Evolutionary conservation across 2,797 vertebrate species (phyloP).

Genomic region (Danio choprae): DNA sequence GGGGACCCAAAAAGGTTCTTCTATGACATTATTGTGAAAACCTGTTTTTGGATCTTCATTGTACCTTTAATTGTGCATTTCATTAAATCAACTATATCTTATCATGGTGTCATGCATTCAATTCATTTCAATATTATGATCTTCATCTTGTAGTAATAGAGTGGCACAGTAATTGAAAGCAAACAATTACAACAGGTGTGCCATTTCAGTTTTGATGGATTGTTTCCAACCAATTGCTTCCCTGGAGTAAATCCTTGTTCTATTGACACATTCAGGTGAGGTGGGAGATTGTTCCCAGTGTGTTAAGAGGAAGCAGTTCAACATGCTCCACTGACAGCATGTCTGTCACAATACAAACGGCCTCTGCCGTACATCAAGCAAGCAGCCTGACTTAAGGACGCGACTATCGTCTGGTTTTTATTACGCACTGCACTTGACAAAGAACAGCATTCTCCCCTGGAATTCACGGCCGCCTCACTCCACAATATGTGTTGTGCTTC

Average conservation of each 20-base stretch:
- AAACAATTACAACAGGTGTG: not conserved
- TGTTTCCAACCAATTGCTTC: not conserved
- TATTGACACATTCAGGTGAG: slow-evolving; percentile 7
- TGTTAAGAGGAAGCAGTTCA: slow-evolving; percentile 36
- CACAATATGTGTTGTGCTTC: slow-evolving; percentile 82
- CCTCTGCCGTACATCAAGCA: slow-evolving; percentile 51
- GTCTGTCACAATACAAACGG: slow-evolving; percentile 51
- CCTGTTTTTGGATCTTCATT: too few species aligned
- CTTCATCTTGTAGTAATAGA: not conserved
- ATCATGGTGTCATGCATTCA: not conserved
- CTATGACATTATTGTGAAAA: too few species aligned
- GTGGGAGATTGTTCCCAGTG: not conserved
- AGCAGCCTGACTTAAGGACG: slow-evolving; percentile 41
- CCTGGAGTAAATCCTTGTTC: slow-evolving; percentile 1
- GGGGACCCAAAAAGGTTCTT: too few species aligned
- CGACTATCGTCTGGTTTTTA: slow-evolving; percentile 46
- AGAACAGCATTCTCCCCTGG: slow-evolving; percentile 58
- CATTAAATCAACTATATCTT: too few species aligned
- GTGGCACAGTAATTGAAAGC: slow-evolving; percentile 3
- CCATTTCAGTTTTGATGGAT: slow-evolving; percentile 20
- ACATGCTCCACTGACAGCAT: slow-evolving; percentile 36
- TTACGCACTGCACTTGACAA: slow-evolving; percentile 59
- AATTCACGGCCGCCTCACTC: slow-evolving; percentile 62
- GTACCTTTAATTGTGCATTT: too few species aligned
- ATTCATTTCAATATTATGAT: not conserved